phyloP scores from a whole-genome alignment of 2,113 vertebrate species.

The Anhinga rufa region DNA sequence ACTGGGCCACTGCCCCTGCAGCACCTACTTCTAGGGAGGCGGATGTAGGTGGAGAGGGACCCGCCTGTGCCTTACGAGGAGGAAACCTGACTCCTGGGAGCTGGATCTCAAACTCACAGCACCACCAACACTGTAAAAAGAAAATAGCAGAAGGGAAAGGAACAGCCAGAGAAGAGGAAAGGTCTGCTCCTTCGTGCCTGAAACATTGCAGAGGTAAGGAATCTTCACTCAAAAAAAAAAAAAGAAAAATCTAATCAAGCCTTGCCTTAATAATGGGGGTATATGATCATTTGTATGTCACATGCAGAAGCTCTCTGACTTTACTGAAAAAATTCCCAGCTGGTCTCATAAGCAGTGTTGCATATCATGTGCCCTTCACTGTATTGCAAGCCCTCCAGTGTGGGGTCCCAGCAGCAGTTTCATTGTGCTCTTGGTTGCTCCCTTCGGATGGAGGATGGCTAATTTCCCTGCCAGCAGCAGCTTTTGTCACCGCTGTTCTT shows the following conservation, averaged over 20 bases:
- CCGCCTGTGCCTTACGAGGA: neutral
- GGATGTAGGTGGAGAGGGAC: neutral
- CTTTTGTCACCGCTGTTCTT: neutral
- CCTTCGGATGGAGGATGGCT: neutral
- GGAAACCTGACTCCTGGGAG: neutral
- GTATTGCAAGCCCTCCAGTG: neutral
- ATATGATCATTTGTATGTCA: neutral
- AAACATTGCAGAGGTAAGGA: slow-evolving; percentile 36
- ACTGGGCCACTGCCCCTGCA: neutral
- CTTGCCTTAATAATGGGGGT: neutral
- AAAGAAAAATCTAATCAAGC: neutral
- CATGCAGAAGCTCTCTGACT: neutral
- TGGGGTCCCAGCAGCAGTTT: neutral
- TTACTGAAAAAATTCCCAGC: neutral
- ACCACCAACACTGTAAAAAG: rapidly evolving
- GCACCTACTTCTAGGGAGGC: neutral
- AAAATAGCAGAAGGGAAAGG: neutral
- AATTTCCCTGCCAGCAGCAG: neutral
- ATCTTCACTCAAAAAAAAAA: neutral
- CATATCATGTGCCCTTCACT: neutral
- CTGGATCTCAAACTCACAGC: neutral
- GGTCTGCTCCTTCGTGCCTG: neutral
- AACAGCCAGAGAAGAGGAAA: neutral
- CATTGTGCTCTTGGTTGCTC: neutral
- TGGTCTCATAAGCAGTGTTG: neutral